Evolutionary conservation across 2,888 invertebrate genomes (phyloP), one percentile per base, ranked within the genome.

Genomic region (Polymixis lichenea): DNA sequence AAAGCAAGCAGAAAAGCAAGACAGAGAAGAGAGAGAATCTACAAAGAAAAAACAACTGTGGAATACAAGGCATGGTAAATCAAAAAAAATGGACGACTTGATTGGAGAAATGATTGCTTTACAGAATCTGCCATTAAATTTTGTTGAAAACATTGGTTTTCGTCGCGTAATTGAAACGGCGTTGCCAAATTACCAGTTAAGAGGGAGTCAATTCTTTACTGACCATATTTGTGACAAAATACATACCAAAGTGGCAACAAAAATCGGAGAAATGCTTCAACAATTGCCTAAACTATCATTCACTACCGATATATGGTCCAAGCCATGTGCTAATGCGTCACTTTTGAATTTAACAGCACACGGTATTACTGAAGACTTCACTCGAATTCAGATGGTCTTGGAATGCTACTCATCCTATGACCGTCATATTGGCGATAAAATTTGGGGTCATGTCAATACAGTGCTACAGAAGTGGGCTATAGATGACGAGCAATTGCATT

Each of bases 111-210:
- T 89, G 87, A 87, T 88, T 71, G 89, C 87, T 13, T 67, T 87
- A 56, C 87, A 89, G 72, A 82, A 88, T 85, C 78, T 89, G 80
- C 85, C 88, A 1, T 83, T 88, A 65, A 78, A 84, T 66, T 89
- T 89, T 86, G 89, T 87, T 19, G 87, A 89, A 73, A 82, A 85
- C 7, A 65, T 89, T 17, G 89, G 87, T 66, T 90, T 89, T 86
- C 82, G 83, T 15, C 73, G 88, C 13, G 11, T 89, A 22, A 86
- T 89, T 49, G 84, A 88, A 78, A 83, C 75, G 51, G 67, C 82
- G 61, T 76, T 77, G 70, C 88, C 88, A 67, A 84, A 68, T 74
- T 89, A 89, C 72, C 77, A 89, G 65, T 82, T 89, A 70, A 85
- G 86, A 71, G 86, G 83, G 9, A 86, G 82, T 19, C 0, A 32